Base-by-base conservation (phyloP, 2,113 vertebrate genomes). In the Lamprotornis superbus region DNA sequence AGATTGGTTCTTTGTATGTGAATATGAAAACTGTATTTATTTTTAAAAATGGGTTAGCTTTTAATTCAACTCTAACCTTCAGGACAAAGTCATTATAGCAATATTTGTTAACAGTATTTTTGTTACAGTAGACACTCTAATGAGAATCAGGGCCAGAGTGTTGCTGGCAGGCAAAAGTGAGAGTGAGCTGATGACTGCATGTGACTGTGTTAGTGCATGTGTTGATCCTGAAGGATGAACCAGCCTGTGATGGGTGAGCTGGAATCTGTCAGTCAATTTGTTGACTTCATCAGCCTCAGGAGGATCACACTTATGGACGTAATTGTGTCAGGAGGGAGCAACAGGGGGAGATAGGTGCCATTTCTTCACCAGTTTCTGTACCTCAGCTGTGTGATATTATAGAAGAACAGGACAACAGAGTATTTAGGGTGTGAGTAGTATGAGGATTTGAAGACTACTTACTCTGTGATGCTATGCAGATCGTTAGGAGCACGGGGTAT, bases 241-340 rank as follows among this genome's bases (percentile, higher is more conserved):
- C 40, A 44, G 65, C 37, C 33, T n/a, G 61, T 1, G 3, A 28
- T 2, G 2, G 39, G 31, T 65, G 74, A 53, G 76, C 63, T 49
- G 87, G 49, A 42, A 65, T 39, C 70, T 76, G 40, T 46, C 30
- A 42, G 46, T 60, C 46, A 8, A 5, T 89, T 35, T 63, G 64
- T 40, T 76, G 78, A 33, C 46, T 91, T 84, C 20, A 15, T 63
- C 37, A 46, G 40, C 61, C 49, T 22, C 4, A 2, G 22, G 39
- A 57, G 46, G 49, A 24, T 61, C 0, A 1, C 0, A 0, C 39
- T 84, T 40, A 16, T 0, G 2, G 37, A 13, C 30, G 25, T 12
- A 5, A 22, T 25, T 89, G 55, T 12, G 68, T 60, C 56, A 89
- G 46, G 27, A 71, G 49, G n/a, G 53, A 95, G 50, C 55, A 65